Base-by-base conservation (phyloP, 2,797 vertebrate genomes). In the Gila robusta region DNA sequence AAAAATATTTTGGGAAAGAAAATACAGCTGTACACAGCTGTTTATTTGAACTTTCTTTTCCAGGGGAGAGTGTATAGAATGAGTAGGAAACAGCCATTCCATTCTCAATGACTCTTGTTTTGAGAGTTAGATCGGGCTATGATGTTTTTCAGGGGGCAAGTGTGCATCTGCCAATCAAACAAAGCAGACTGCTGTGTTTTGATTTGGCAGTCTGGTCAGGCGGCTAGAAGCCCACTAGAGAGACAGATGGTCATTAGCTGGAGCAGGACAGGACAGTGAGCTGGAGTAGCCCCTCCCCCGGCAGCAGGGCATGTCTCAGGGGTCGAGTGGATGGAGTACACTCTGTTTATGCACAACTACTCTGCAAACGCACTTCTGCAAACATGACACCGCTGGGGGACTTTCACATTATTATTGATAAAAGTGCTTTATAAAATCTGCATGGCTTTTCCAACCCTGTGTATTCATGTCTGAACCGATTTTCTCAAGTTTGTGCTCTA, bases 221-320 rank as follows among this genome's bases (percentile, higher is more conserved):
- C 86, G 69, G 90, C 91, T 92, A 89, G 85, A 78, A 86, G 89
- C 26, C 86, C 86, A 88, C 89, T 91, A 89, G 89, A 72, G 49
- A 88, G 90, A 94, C 94, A 94, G 93, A 95, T 94, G 94, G 94
- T 89, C 74, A 90, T 90, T 91, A 90, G 87, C 86, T 52, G 71
- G 64, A 69, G 86, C 83, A 76, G 82, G 76, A 83, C 52, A 81
- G 88, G 81, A 82, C 52, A 81, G 87, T 32, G 67, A 77, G 79
- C 76, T 88, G 82, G 69, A 79, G 80, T 70, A 88, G 81, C 92
- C 92, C 87, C 89, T 90, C 90, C 88, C 81, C 88, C 74, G 66
- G 21, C 21, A 89, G 86, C 84, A 89, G 83, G 88, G 74, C 17
- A 90, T 87, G 77, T 64, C 39, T 79, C 82, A 70, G 85, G 82